phyloP scores from a whole-genome alignment of 2,888 invertebrate genomes.

The Tachina fera region DNA sequence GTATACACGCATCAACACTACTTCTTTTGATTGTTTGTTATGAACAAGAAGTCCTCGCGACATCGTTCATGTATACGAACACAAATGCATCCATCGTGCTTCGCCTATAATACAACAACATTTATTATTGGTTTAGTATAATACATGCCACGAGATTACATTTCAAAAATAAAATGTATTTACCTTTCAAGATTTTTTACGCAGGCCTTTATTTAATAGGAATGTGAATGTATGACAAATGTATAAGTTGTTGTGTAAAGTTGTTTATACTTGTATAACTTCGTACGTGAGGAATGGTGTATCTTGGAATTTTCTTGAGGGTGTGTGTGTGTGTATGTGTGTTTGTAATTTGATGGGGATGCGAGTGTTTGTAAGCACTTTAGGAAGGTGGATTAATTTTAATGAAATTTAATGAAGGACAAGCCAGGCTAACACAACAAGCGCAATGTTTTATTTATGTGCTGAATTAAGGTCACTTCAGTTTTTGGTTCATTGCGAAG shows the following conservation, averaged over 20 bases:
- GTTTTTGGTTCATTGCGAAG: conserved; percentile 47
- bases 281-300: conserved; percentile 13
- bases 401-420: conserved; percentile 75
- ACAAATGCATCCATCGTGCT: too few relatives aligned
- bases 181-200: too few relatives aligned
- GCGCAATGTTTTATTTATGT: conserved; percentile 73
- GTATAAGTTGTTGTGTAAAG: conserved; percentile 27
- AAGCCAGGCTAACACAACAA: conserved; percentile 58
- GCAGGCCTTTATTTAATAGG: too few relatives aligned
- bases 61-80: too few relatives aligned
- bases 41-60: too few relatives aligned
- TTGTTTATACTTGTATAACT: conserved; percentile 32
- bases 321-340: not conserved
- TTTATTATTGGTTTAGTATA: too few relatives aligned
- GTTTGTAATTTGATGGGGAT: conserved; percentile 35
- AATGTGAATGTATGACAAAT: conserved; percentile 45
- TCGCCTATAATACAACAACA: too few relatives aligned
- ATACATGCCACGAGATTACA: too few relatives aligned
- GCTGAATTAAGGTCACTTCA: conserved; percentile 72
- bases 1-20: too few relatives aligned
- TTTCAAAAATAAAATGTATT: too few relatives aligned
- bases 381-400: conserved; percentile 73
- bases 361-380: conserved; percentile 61
- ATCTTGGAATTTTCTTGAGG: not conserved
- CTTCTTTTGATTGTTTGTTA: too few relatives aligned